phyloP scores from a whole-genome alignment of 2,888 invertebrate species.

The Clitarchus hookeri region DNA sequence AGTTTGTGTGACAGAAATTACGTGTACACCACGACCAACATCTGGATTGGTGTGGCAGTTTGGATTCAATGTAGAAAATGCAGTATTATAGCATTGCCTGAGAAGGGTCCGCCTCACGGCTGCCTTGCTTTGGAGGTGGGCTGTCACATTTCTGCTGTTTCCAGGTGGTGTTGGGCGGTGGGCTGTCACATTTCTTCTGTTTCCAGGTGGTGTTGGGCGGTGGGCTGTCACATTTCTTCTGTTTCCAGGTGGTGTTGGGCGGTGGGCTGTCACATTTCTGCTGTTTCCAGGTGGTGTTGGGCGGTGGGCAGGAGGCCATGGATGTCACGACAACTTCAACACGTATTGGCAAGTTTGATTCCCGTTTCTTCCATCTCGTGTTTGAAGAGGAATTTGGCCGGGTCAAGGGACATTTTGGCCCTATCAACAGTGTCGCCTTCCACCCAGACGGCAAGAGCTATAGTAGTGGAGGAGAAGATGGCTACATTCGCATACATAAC shows the following conservation, averaged over 20 bases:
- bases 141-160: too few species aligned
- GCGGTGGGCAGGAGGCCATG: constrained; percentile 99
- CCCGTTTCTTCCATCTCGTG: constrained; percentile 89
- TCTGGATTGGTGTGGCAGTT: too few species aligned
- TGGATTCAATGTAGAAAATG: too few species aligned
- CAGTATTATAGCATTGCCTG: too few species aligned
- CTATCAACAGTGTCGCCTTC: constrained; percentile 97
- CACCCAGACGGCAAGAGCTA: constrained; percentile 97
- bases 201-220: too few species aligned
- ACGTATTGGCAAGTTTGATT: constrained; percentile 96
- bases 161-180: too few species aligned
- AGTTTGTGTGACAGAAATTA: too few species aligned
- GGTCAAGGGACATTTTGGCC: constrained; percentile 99
- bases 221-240: too few species aligned
- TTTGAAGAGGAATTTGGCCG: constrained; percentile 97
- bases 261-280: constrained; percentile 62
- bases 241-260: constrained; percentile 78
- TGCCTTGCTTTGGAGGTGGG: too few species aligned
- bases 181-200: too few species aligned
- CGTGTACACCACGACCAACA: too few species aligned
- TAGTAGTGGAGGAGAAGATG: constrained; percentile 98
- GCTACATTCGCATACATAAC: constrained; percentile 93
- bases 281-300: constrained; percentile 74
- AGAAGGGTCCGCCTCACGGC: too few species aligned
- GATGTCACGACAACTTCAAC: constrained; percentile 96